Evolutionary conservation across 2,888 invertebrate species (phyloP).

Genomic region (Hydropsyche betteni): DNA sequence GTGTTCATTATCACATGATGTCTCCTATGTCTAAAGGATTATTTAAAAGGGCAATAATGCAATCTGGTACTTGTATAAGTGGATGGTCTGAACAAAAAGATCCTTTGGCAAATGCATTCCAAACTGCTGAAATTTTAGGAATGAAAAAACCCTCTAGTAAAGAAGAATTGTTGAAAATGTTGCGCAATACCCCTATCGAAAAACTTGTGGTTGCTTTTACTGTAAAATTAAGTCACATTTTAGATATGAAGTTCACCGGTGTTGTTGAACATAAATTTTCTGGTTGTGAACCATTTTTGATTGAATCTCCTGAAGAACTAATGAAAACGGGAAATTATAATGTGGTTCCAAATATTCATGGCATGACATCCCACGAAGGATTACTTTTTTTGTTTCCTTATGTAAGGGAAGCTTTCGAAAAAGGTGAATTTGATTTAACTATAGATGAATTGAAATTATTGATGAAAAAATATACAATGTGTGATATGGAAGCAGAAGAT

Average conservation of each 20-base stretch:
- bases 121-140: not conserved
- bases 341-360: not conserved
- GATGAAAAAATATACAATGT: conserved; percentile 22
- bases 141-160: not conserved
- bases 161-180: not conserved
- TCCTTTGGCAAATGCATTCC: not conserved
- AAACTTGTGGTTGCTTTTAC: not conserved
- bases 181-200: not conserved
- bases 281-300: not conserved
- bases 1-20: conserved; percentile 25
- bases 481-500: too few relatives aligned
- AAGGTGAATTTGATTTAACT: too few relatives aligned
- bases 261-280: not conserved
- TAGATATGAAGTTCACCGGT: not conserved
- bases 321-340: conserved; percentile 5
- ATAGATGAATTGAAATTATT: conserved; percentile 55
- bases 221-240: not conserved
- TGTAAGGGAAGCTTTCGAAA: too few relatives aligned
- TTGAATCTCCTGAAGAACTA: not conserved
- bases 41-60: conserved; percentile 23
- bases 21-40: conserved; percentile 21
- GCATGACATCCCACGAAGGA: not conserved
- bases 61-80: not conserved
- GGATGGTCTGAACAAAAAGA: not conserved
- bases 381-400: not conserved